Evolutionary conservation across 2,113 vertebrate genomes (phyloP), one percentile per base, ranked within the genome.

Genomic region (Hyperopisus bebe): DNA sequence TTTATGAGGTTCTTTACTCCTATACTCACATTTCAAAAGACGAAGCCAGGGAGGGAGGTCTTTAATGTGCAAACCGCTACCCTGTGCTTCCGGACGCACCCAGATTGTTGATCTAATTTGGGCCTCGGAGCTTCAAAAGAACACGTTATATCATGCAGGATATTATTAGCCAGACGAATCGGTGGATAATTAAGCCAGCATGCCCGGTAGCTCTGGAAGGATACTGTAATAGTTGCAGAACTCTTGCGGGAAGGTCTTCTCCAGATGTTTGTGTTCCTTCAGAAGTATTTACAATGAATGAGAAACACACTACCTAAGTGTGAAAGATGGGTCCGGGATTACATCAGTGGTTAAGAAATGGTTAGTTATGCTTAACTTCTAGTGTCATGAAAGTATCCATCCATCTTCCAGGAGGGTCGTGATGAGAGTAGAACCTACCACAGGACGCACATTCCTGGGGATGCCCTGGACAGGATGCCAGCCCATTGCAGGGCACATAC

Each of bases 31-130:
- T 55, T 27, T 88, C 58, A 47, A 74, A n/a, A n/a, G 42, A 13
- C 2, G 87, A 9, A 48, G 44, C 11, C 39, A 39, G 70, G 50
- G 77, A 83, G 89, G 19, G 15, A 70, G 84, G 88, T 80, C 88
- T 87, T 58, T 77, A 90, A 91, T 85, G 89, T 89, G 87, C 89
- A 90, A 89, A 90, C 91, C 17, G 39, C 58, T 89, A 27, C 83
- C 80, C 86, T 84, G 86, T n/a, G 88, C 39, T 86, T 84, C 62
- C 88, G 46, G 62, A 91, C 89, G 88, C 90, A 90, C 87, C 50
- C 90, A 90, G 90, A 89, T 89, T 92, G 91, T 93, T 92, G 90
- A 92, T 93, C 90, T 93, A 92, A 94, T 91, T 92, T 90, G 85
- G 77, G 90, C 88, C 91, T 91, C 90, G 90, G 86, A 92, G 92